Evolutionary conservation across 1,140 invertebrate genomes (phyloP).

Genomic region (Dinoponera quadriceps): DNA sequence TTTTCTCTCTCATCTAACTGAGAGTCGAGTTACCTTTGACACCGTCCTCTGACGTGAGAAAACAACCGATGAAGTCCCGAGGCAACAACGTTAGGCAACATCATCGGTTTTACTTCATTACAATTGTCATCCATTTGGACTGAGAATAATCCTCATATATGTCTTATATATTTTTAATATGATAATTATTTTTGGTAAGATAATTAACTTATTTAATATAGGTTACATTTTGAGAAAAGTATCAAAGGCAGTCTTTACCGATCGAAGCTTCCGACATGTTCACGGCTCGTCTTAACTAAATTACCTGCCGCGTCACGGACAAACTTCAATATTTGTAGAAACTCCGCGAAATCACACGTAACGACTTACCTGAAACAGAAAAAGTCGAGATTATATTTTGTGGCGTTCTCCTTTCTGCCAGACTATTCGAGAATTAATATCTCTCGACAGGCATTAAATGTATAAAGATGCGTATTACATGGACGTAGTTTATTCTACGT

Average conservation of each 20-base stretch:
- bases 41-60: background rate
- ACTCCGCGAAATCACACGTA: background rate
- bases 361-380: conserved; percentile 58
- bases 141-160: too few species aligned
- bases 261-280: background rate
- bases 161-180: too few species aligned
- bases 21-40: background rate
- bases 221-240: background rate
- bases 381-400: conserved; percentile 20
- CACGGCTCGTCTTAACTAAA: background rate
- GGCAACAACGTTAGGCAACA: background rate
- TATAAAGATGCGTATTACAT: background rate
- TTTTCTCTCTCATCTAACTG: background rate
- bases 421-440: background rate
- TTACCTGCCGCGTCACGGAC: background rate
- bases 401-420: background rate
- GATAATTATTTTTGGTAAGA: too few species aligned
- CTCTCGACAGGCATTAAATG: background rate
- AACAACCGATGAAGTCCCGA: background rate
- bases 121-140: too few species aligned
- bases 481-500: background rate
- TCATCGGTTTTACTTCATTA: background rate
- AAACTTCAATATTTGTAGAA: background rate
- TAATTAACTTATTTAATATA: too few species aligned
- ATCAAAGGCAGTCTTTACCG: background rate